Evolutionary conservation across 2,113 vertebrate genomes (phyloP).

Genomic region (Odocoileus hemionus): DNA sequence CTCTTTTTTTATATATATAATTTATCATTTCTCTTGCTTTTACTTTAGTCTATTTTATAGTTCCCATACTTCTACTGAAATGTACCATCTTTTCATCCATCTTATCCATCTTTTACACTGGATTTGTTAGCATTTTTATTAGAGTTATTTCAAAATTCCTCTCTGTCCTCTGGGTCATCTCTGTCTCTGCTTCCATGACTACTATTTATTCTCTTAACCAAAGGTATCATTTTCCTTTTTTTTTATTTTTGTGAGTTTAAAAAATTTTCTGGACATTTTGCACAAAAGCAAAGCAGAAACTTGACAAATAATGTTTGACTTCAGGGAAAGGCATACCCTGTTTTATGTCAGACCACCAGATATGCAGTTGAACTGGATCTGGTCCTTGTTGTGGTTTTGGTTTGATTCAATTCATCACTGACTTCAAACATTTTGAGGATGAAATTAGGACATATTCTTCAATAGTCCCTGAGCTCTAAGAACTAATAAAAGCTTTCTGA

Average conservation of each 20-base stretch:
- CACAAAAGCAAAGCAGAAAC: not conserved
- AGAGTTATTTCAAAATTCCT: not conserved
- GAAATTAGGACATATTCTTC: not conserved
- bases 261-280: not conserved
- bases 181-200: not conserved
- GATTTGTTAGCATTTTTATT: not conserved
- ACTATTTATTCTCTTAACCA: not conserved
- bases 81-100: not conserved
- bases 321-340: not conserved
- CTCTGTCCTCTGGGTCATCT: not conserved
- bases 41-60: not conserved
- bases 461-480: not conserved
- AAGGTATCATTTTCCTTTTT: not conserved
- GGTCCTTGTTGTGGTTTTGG: not conserved
- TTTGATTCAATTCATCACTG: not conserved
- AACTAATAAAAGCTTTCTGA: not conserved
- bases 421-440: not conserved
- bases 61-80: not conserved
- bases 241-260: not conserved
- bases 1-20: not conserved
- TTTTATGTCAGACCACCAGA: not conserved
- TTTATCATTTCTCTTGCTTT: not conserved
- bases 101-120: not conserved
- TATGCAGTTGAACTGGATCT: not conserved
- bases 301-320: not conserved